phyloP scores from a whole-genome alignment of 2,888 invertebrate species.

The Pseudoips prasinana region DNA sequence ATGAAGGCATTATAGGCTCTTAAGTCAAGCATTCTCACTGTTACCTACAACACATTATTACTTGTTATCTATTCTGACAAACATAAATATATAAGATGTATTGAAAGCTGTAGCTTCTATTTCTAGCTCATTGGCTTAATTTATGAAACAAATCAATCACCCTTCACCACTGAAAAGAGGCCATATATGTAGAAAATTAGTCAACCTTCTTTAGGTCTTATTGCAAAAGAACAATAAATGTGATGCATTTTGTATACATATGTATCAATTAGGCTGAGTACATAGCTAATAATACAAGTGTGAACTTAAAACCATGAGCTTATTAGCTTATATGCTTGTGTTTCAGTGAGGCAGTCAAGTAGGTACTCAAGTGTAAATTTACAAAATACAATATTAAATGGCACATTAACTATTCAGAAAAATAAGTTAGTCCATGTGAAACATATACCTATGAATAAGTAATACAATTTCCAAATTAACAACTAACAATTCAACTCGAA shows the following conservation, averaged over 20 bases:
- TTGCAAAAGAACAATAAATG: slow-evolving; percentile 16
- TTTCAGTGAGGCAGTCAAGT: slow-evolving; percentile 25
- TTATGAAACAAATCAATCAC: no score
- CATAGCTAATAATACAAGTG: slow-evolving; percentile 7
- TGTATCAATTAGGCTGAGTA: slow-evolving; percentile 12
- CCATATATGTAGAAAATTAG: slow-evolving; percentile 1
- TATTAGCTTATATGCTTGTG: slow-evolving; percentile 9
- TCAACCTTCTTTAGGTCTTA: slow-evolving; percentile 1
- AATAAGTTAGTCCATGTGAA: slow-evolving; percentile 56
- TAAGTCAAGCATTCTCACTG: no score
- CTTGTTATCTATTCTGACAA: no score
- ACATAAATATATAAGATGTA: no score
- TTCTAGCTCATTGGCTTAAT: no score
- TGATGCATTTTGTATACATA: slow-evolving; percentile 20
- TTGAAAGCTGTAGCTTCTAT: no score
- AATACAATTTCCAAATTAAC: slow-evolving; percentile 49
- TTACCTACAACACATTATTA: no score
- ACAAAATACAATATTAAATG: slow-evolving; percentile 56
- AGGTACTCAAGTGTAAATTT: slow-evolving; percentile 28
- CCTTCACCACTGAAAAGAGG: no score
- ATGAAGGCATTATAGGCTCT: no score
- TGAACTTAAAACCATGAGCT: slow-evolving; percentile 15
- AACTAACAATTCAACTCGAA: slow-evolving; percentile 55
- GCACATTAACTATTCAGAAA: slow-evolving; percentile 65
- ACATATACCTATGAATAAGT: slow-evolving; percentile 36